Base-by-base conservation (phyloP, 2,888 invertebrate species). In the Campopleginae sp. region DNA sequence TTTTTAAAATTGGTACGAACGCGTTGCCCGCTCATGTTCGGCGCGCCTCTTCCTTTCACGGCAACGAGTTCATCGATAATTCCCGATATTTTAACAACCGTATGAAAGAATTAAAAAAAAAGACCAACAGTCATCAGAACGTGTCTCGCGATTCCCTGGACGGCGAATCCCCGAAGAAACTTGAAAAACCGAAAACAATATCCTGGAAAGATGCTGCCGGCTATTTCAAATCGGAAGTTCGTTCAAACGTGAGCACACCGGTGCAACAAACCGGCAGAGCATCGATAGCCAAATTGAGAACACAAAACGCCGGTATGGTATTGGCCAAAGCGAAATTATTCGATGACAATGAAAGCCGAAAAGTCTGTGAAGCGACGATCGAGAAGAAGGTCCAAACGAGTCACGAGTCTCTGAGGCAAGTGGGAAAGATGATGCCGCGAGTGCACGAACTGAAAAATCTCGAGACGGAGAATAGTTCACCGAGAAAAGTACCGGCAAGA, bases 251-350 rank as follows among this genome's bases (percentile, higher is more conserved):
- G 0, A 92, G 91, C 1, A 91, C 91, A 0, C 90, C 92, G 17
- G 92, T 94, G 61, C 94, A 94, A 75, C 94, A 94, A 70, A 95
- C 95, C 38, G 96, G 96, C 0, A 94, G 97, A 82, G 96, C 96
- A 0, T 97, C 97, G 0, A 95, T 97, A 14, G 96, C 96, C 27
- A 96, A 96, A 89, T 91, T 97, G 44, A 94, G 97, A 38, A 94
- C 95, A 70, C 96, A 97, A 92, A 97, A 97, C 92, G 97, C 96
- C 7, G 97, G 97, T 8, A 97, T 97, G 94, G 97, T 97, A 0
- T 94, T 97, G 82, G 97, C 97, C 1, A 97, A 97, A 94, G 97
- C 97, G 0, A 96, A 96, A 91, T 94, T 97, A 33, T 97, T 97
- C 90, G 96, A 97, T 91, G 94, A 94, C 94, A 14, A 88, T 70